Evolutionary conservation across 1,140 invertebrate species (phyloP), one percentile per base, ranked within the genome.

Genomic region (Aphaenogaster floridana): DNA sequence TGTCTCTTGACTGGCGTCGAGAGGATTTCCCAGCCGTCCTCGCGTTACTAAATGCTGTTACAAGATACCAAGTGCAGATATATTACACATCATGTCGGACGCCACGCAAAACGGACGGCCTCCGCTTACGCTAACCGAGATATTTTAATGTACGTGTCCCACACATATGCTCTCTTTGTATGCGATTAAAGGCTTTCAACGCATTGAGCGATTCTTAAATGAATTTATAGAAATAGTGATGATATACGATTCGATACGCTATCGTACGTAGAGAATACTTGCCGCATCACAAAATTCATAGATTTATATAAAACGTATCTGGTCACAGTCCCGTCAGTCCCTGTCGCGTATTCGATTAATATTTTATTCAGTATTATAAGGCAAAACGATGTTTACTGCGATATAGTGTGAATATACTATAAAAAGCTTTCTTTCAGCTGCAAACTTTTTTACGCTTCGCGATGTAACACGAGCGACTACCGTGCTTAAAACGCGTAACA

Each of bases 21-120:
- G 80, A 84, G 69, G 45, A 84, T 84, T 74, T 76, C 69, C 69
- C 80, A 42, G 42, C 80, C n/a, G 69, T 84, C 54, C 80, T 84
- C 80, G 69, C 54, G 72, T 74, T 84, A 84, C 69, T 84, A 84
- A 84, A 84, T 28, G 80, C 45, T 76, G 69, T 76, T 84, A 84
- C 54, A 36, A 50, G 69, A 76, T 84, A 84, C 69, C 42, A 63
- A 74, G 80, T 84, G 34, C 42, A 50, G 54, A 84, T 84, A 84
- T 61, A 84, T 84, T 84, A 63, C 80, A 84, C 54, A 76, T 83
- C 50, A 57, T 9, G 66, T 83, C 68, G 80, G 68, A 83, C 68
- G 68, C 52, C 54, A 59, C n/a, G 80, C 68, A 84, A 84, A 76
- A 61, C 36, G 72, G 21, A 61, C 15, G 28, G 13, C 17, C 42